Conservation (phyloP, 2,797 vertebrate species). For the Tenualosa ilisha region DNA sequence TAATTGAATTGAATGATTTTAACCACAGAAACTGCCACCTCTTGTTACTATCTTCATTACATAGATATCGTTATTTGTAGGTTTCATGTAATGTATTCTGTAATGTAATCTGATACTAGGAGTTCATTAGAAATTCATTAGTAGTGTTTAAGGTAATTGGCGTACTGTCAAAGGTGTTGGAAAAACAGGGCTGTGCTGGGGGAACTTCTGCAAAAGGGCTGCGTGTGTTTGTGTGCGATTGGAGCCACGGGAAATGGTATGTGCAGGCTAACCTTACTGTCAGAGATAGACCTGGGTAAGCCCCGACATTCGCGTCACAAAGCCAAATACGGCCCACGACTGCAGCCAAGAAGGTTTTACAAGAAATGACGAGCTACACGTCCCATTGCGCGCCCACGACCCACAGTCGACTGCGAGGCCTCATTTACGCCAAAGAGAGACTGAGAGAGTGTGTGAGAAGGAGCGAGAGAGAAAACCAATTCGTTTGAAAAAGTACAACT, state of each 20-base stretch:
- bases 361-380: slow-evolving; percentile 57
- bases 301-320: slow-evolving; percentile 73
- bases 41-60: not conserved
- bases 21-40: not conserved
- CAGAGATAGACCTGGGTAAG: slow-evolving; percentile 70
- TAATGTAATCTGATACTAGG: not conserved
- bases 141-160: not conserved
- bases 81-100: slow-evolving; percentile 2
- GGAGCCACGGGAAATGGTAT: slow-evolving; percentile 39
- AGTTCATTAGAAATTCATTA: slow-evolving; percentile 8
- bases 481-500: slow-evolving; percentile 61
- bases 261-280: slow-evolving; percentile 61
- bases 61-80: not conserved
- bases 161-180: not conserved
- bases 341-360: slow-evolving; percentile 49
- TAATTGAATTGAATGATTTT: not conserved
- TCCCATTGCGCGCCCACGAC: slow-evolving; percentile 64
- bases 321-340: slow-evolving; percentile 72
- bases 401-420: slow-evolving; percentile 47
- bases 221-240: not conserved
- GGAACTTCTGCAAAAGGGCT: not conserved
- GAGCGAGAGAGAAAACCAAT: slow-evolving; percentile 11
- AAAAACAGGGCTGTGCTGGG: not conserved
- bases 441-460: not conserved
- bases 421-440: slow-evolving; percentile 62